Conservation (phyloP, 2,797 vertebrate species). For the Gouania willdenowi region DNA sequence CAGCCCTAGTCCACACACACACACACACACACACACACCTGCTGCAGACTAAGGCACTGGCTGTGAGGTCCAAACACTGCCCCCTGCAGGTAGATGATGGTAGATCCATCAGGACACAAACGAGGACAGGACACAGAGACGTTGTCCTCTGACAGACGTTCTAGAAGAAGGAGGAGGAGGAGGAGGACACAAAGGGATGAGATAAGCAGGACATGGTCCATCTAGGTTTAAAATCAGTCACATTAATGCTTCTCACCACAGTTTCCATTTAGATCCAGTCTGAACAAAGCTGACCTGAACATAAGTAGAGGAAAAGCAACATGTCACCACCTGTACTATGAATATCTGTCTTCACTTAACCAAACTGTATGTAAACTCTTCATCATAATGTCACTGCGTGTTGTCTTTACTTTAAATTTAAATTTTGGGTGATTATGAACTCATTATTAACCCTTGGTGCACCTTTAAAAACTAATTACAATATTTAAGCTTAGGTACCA, state of each 20-base stretch:
- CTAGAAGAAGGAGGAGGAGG: constrained; percentile 37
- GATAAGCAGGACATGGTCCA: neutral
- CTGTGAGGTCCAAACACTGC: constrained; percentile 78
- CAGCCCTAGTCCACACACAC: neutral
- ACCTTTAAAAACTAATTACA: too few species aligned
- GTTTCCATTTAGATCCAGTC: constrained; percentile 61
- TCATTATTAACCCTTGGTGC: too few species aligned
- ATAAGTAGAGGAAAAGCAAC: too few species aligned
- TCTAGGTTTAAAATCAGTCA: neutral
- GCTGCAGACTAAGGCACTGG: constrained; percentile 75
- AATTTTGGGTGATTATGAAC: too few species aligned
- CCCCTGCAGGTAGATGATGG: constrained; percentile 74
- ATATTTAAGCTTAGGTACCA: too few species aligned
- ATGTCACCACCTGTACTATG: too few species aligned
- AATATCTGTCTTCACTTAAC: too few species aligned
- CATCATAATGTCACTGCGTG: too few species aligned
- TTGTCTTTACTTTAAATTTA: too few species aligned
- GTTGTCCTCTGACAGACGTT: constrained; percentile 65
- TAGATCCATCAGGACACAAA: constrained; percentile 73
- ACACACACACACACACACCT: constrained; percentile 46
- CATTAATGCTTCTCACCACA: constrained; percentile 66
- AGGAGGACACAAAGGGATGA: neutral
- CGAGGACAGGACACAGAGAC: constrained; percentile 72
- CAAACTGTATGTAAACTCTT: too few species aligned
- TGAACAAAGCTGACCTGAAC: constrained; percentile 75